Evolutionary conservation across 2,797 vertebrate species (phyloP), one percentile per base, ranked within the genome.

Genomic region (Xenopus petersii): DNA sequence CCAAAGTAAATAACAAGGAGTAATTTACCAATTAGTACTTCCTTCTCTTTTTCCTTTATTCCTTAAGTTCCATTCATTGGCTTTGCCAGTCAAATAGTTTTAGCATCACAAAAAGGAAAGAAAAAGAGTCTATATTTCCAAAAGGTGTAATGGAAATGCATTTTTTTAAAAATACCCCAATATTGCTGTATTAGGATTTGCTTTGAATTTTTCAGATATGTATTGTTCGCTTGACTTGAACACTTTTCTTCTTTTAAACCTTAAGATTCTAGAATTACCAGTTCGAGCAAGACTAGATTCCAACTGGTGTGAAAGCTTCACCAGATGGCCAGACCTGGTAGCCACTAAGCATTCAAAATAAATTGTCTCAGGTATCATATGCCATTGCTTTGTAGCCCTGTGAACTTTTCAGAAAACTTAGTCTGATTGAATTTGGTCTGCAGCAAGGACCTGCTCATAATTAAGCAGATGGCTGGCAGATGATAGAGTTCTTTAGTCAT

Each of bases 21-120:
- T 93, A 92, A 94, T 94, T 95, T 93, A 88, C 91, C 93, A 94
- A 95, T 95, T 94, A 92, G 87, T 89, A 91, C 93, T 94, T 93
- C 90, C 93, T 93, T 89, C 85, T 86, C 87, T 86, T 91, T 89
- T 85, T 79, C 83, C 82, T 89, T 89, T 90, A 88, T 89, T 91
- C 90, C 88, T 88, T 87, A 89, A 89, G 89, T 87, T 84, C 88
- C 79, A 85, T 91, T 93, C 84, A 86, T 81, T 65, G 85, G 83
- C 87, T 88, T 89, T 89, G 85, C 80, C 46, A 87, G 88, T 91
- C 85, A 87, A 89, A 83, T 89, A 86, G 86, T 92, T 88, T 90
- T 87, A 89, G 86, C 88, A 90, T 93, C 88, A 92, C 88, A 89
- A 87, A 81, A 84, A 82, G 81, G 85, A 86, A 70, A 16, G 83